These are phyloP conservation scores for Drosophila mettleri DNA, from an alignment of 2,888 invertebrate species.

Conservation along the genomic window DNA sequence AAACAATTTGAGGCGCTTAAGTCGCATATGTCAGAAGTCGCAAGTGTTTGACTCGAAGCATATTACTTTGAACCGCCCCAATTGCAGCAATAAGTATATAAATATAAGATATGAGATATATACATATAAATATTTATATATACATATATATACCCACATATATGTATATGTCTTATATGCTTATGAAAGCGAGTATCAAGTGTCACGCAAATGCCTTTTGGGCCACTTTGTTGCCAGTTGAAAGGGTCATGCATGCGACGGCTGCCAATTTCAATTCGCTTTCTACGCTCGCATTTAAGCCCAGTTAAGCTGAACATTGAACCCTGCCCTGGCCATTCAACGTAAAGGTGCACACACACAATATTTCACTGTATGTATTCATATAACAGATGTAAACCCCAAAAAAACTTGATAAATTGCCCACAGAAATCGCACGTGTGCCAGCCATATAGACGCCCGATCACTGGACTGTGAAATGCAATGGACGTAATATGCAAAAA, in stretches of 20 bases:
- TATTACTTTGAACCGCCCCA: slow-evolving; percentile 78
- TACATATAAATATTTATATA: neutral
- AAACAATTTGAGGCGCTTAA: slow-evolving; percentile 62
- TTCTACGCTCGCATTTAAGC: slow-evolving; percentile 47
- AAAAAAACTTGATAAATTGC: slow-evolving; percentile 65
- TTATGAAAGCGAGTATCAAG: slow-evolving; percentile 66
- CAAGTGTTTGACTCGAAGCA: slow-evolving; percentile 71
- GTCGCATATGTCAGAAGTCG: slow-evolving; percentile 62
- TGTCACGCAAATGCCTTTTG: slow-evolving; percentile 64
- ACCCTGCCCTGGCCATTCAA: slow-evolving; percentile 30
- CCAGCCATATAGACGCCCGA: slow-evolving; percentile 74
- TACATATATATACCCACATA: neutral
- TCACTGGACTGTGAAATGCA: slow-evolving; percentile 81
- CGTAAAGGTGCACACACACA: slow-evolving; percentile 34
- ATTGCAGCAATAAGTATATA: slow-evolving; percentile 51
- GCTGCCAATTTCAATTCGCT: slow-evolving; percentile 62
- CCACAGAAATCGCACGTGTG: slow-evolving; percentile 80
- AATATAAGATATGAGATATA: slow-evolving; percentile 7
- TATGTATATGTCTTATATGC: slow-evolving; percentile 13
- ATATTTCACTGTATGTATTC: neutral
- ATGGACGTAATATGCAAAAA: slow-evolving; percentile 49
- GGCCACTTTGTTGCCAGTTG: slow-evolving; percentile 35
- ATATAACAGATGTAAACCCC: slow-evolving; percentile 3
- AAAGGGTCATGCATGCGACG: slow-evolving; percentile 61
- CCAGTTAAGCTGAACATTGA: slow-evolving; percentile 49